Evolutionary conservation across 1,140 invertebrate genomes (phyloP), one percentile per base, ranked within the genome.

Genomic region (Potamilus streckersoni): DNA sequence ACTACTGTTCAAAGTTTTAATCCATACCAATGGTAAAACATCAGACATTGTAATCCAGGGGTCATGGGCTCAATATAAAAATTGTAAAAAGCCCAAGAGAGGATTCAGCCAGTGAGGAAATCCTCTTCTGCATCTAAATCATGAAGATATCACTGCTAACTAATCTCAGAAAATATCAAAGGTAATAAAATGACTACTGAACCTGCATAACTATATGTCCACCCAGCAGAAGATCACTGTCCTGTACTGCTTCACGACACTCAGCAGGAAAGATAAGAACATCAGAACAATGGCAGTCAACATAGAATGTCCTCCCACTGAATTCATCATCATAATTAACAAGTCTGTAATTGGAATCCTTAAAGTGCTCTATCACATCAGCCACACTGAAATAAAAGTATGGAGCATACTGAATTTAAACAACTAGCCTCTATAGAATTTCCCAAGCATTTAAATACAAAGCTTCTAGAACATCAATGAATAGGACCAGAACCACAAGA

Each of bases 271-370:
- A 84, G 58, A 83, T 80, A 3, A 88, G n/a, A 20, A 86, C 67
- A 66, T 88, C 86, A 16, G 73, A 61, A 67, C 87, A 88, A 62
- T 87, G 85, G 8, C 64, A 60, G 72, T 88, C 87, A 17, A 83
- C 17, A n/a, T 74, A 69, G 65, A 84, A 84, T 15, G 66, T 73
- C 59, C 81, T 81, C 19, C 73, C 83, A 20, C 69, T 74, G 55
- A 85, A 67, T 59, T 74, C 61, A 2, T 65, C 57, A 19, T 61
- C 64, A 17, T 15, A 20, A 64, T 71, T 27, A 19, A 80, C 55
- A 20, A 77, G 23, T 23, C 55, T 63, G 76, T 79, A 86, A 16
- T 75, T 78, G 19, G 83, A 80, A 8, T 80, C 78, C n/a, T 78
- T 79, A 15, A 88, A 80, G 49, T 79, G 57, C 15, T 79, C 20